Base-by-base conservation (phyloP, 1,140 invertebrate genomes). In the Doryteuthis pealeii region DNA sequence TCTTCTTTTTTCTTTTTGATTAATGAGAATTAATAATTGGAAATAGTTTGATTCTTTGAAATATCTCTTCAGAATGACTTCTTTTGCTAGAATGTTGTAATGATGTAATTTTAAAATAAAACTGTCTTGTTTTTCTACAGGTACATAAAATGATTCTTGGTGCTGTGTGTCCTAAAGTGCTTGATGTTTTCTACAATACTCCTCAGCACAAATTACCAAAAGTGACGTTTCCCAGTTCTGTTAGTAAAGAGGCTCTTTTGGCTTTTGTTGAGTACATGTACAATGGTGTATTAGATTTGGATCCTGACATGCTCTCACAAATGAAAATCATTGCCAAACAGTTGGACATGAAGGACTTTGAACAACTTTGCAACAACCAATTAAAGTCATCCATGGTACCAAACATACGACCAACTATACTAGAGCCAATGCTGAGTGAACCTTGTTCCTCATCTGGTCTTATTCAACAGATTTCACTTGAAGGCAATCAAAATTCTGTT, bases 261-360 rank as follows among this genome's bases (percentile, higher is more conserved):
- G 54, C 54, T 62, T 62, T 62, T 28, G 18, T 5, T 62, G 54
- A 62, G 54, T 62, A 62, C 26, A 62, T 62, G 54, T 62, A 62
- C 5, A 28, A 62, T 22, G 54, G 54, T 22, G 54, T 62, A 5
- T 28, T 62, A 18, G 54, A 62, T 6, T 28, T 62, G 26, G 54
- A 62, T 62, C 18, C 18, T 5, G 26, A 62, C 54, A 15, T 62
- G 5, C 54, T 62, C 5, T 62, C 18, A 5, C 54, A 62, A 62
- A n/a, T 62, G 54, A 62, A 62, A 22, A 62, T 62, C 26, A 62
- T 62, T 22, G 54, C 54, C 54, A 8, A 62, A 18, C 26, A 18
- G 6, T 28, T 62, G 6, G 54, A 62, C 18, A 62, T 62, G 54
- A 22, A 62, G 54, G 54, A 28, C 18, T 62, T 62, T 62, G 54